A percentile compares a stretch with the other conserved stretches of the same genome.
Conservation (phyloP, 2,888 invertebrate genomes). For the Tenthredo scrophulariae region DNA sequence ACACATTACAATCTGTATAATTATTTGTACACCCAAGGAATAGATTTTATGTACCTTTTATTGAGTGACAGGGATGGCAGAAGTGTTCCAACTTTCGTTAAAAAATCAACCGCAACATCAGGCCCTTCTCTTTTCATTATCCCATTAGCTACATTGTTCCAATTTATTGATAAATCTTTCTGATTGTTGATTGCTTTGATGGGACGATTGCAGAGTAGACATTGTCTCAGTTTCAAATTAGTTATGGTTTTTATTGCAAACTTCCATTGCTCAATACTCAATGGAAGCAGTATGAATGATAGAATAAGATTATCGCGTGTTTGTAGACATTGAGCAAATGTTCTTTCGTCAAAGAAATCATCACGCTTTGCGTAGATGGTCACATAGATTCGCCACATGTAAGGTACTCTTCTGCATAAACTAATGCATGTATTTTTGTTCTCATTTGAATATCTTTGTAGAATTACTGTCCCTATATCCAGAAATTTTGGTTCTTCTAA, state of each 20-base stretch:
- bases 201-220: conserved; percentile 82
- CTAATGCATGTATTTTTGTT: conserved; percentile 79
- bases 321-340: conserved; percentile 82
- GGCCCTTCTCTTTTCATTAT: conserved; percentile 84
- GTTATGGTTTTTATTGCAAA: conserved; percentile 80
- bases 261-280: conserved; percentile 83
- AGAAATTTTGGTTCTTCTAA: conserved; percentile 79
- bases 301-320: conserved; percentile 82
- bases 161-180: conserved; percentile 79
- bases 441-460: conserved; percentile 79
- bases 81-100: conserved; percentile 80
- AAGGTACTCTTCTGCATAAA: conserved; percentile 82
- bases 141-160: conserved; percentile 82
- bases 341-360: conserved; percentile 74
- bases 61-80: conserved; percentile 82
- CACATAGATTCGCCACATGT: conserved; percentile 83
- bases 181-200: conserved; percentile 69
- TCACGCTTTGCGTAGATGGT: conserved; percentile 79
- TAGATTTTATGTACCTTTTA: conserved; percentile 78
- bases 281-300: conserved; percentile 80
- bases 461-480: conserved; percentile 81
- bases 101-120: conserved; percentile 80
- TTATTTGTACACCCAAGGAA: not conserved
- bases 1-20: not conserved
- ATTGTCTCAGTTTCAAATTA: conserved; percentile 81